Evolutionary conservation across 1,140 invertebrate species (phyloP), one percentile per base, ranked within the genome.

Genomic region (Aphis craccivora): DNA sequence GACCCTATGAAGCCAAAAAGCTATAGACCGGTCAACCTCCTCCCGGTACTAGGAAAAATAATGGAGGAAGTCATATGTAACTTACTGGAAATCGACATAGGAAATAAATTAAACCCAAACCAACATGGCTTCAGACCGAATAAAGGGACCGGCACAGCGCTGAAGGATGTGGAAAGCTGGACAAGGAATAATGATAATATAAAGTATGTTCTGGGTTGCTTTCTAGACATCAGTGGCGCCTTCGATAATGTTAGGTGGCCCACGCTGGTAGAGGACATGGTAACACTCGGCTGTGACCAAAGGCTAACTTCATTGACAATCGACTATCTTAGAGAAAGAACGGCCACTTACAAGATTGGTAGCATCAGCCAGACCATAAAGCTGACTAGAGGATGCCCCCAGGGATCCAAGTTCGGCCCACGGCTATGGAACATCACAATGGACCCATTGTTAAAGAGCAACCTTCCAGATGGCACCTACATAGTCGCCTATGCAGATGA

Each of bases 401-500:
- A 94, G 43, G 93, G 93, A 18, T 92, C 90, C 4, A 87, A 60
- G 4, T 45, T 91, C 0, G 93, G 93, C 0, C 93, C 93, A 1
- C 8, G 23, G 6, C 20, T 94, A 0, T 94, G 93, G 93, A 94
- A 93, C 3, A 18, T 94, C 0, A 11, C 87, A 0, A 55, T 60
- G 35, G n/a, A 92, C 23, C 11, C 25, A 6, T 0, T 93, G 0
- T 14, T 94, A 0, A 53, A 51, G 51, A 14, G 35, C 0, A 4
- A 0, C 14, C 25, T 23, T 0, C 23, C 53, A 1, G 43, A 51
- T 0, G 37, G 43, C 23, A 20, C 25, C 20, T 45, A 25, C 3
- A 20, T 93, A 25, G 53, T 94, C 1, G 93, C 93, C 0, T 94
- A 92, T 51, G 93, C 93, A 1, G 93, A 94, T 22, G 93, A 94